Conservation (phyloP, 2,888 invertebrate species). For the Drosophila setosimentum region DNA sequence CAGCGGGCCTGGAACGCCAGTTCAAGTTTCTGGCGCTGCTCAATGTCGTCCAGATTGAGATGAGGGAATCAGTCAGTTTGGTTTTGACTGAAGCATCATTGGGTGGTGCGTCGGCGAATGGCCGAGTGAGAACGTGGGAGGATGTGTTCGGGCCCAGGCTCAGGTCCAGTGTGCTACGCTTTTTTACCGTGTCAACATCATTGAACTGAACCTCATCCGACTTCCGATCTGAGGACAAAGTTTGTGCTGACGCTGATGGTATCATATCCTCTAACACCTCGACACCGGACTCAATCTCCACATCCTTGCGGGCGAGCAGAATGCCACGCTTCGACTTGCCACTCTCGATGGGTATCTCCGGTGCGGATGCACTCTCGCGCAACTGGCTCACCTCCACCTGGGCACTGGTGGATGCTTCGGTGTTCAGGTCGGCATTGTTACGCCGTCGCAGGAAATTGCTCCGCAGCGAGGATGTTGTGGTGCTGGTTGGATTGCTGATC, state of each 20-base stretch:
- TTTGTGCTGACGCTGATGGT: constrained; percentile 31
- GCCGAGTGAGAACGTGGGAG: neutral
- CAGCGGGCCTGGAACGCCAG: constrained; percentile 30
- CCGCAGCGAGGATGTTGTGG: constrained; percentile 53
- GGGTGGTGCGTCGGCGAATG: neutral
- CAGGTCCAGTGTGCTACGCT: constrained; percentile 51
- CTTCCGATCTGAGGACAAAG: no score
- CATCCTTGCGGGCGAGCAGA: constrained; percentile 78
- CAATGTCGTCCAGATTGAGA: neutral
- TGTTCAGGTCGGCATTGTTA: constrained; percentile 53
- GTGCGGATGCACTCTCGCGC: neutral
- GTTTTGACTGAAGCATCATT: neutral
- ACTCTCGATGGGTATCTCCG: constrained; percentile 48
- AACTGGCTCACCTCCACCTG: constrained; percentile 15
- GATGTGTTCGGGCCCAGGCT: constrained; percentile 26
- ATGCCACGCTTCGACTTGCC: constrained; percentile 65
- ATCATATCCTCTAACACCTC: constrained; percentile 85
- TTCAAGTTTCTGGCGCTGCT: constrained; percentile 7
- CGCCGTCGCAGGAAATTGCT: constrained; percentile 77
- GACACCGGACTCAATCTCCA: constrained; percentile 84
- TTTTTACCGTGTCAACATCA: neutral
- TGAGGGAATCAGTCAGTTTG: neutral
- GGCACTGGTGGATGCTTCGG: constrained; percentile 44
- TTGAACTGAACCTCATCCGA: neutral
- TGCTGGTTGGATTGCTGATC: constrained; percentile 45